phyloP scores from a whole-genome alignment of 2,888 invertebrate species.

The Laothoe populi region DNA sequence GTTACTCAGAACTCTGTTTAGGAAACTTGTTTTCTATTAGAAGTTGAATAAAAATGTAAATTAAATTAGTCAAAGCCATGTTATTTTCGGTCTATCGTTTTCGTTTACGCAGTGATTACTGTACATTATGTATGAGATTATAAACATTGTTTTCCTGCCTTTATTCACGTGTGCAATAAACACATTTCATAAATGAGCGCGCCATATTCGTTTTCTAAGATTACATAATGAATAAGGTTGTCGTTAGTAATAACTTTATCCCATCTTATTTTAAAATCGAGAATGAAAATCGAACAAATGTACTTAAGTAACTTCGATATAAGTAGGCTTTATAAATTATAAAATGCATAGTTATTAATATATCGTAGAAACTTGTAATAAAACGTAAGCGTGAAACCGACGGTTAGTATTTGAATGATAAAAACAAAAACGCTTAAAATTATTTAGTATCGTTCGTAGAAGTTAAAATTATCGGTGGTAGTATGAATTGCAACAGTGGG shows the following conservation, averaged over 20 bases:
- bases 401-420: constrained; percentile 70
- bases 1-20: neutral
- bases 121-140: constrained; percentile 25
- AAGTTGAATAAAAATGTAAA: neutral
- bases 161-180: constrained; percentile 59
- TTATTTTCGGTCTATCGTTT: neutral
- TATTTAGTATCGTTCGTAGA: constrained; percentile 71
- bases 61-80: constrained; percentile 15
- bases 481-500: constrained; percentile 26
- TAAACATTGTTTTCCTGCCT: constrained; percentile 38
- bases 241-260: constrained; percentile 74
- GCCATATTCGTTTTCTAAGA: constrained; percentile 61
- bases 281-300: constrained; percentile 80
- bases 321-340: constrained; percentile 84
- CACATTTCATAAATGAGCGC: constrained; percentile 48
- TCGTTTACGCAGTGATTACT: neutral
- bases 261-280: constrained; percentile 73
- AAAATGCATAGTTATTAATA: constrained; percentile 76
- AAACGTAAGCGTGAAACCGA: constrained; percentile 71
- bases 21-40: constrained; percentile 11
- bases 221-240: constrained; percentile 74
- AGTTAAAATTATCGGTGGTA: constrained; percentile 20
- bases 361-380: constrained; percentile 76
- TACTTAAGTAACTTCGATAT: constrained; percentile 82
- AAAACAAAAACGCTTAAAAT: constrained; percentile 71